phyloP scores from a whole-genome alignment of 1,140 invertebrate genomes.

The Bombyx mandarina region DNA sequence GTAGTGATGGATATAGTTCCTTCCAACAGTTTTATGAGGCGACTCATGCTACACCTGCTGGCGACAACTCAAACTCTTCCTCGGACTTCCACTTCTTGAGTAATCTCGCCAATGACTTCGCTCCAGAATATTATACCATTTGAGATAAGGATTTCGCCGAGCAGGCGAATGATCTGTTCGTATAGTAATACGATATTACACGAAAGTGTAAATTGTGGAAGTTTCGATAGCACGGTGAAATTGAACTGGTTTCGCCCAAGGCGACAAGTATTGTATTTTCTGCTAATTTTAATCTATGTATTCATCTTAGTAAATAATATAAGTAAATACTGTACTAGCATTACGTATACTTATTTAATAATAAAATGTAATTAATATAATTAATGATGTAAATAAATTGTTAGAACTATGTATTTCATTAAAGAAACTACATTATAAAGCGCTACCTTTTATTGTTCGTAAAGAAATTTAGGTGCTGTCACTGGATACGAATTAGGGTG shows the following conservation, averaged over 20 bases:
- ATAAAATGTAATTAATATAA: conserved; percentile 33
- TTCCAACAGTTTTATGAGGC: conserved; percentile 81
- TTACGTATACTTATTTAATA: conserved; percentile 4
- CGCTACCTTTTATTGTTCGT: no score
- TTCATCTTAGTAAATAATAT: conserved; percentile 23
- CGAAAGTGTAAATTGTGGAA: conserved; percentile 19
- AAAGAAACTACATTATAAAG: no score
- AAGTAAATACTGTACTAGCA: conserved; percentile 2
- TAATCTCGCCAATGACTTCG: conserved; percentile 91
- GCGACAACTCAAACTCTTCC: conserved; percentile 90
- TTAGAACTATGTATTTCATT: conserved; percentile 8
- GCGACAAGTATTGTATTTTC: conserved; percentile 25
- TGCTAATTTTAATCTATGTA: conserved; percentile 34
- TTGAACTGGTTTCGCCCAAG: conserved; percentile 30
- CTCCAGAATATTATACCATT: conserved; percentile 92
- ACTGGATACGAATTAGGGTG: no score
- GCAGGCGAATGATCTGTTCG: conserved; percentile 65
- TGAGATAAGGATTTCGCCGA: conserved; percentile 72
- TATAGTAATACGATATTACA: conserved; percentile 28
- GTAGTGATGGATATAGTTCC: conserved; percentile 76
- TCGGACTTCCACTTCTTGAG: conserved; percentile 94
- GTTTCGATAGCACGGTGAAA: conserved; percentile 31
- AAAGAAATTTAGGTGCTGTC: no score
- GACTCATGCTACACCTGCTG: conserved; percentile 67
- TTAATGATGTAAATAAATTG: conserved; percentile 59